Evolutionary conservation across 1,140 invertebrate species (phyloP).

Genomic region (Calliphora vicina): DNA sequence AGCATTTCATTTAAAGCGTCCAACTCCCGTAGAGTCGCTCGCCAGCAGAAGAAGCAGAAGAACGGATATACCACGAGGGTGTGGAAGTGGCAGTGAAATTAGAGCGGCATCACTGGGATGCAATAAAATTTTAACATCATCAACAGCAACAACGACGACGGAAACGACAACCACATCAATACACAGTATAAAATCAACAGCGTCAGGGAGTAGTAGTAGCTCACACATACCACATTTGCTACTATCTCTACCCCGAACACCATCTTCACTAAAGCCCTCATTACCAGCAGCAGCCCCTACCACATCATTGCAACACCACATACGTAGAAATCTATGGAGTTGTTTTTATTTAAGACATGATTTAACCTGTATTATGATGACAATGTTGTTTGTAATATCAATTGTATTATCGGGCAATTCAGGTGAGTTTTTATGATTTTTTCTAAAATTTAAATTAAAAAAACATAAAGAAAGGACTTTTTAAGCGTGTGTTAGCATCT

Average conservation of each 20-base stretch:
- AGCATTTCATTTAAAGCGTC: conserved; percentile 20
- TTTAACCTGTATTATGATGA: conserved; percentile 51
- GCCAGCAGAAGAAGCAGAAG: background rate
- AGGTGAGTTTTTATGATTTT: conserved; percentile 48
- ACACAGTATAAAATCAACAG: conserved; percentile 37
- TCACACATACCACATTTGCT: background rate
- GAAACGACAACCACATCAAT: conserved; percentile 28
- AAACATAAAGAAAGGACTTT: too few species aligned
- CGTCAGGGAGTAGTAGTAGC: background rate
- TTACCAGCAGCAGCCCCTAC: background rate
- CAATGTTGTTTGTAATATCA: conserved; percentile 54
- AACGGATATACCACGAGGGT: background rate
- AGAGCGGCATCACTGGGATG: background rate
- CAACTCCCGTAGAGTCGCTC: conserved; percentile 19
- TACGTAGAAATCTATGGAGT: conserved; percentile 1
- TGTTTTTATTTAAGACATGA: conserved; percentile 2
- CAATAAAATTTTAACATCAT: conserved; percentile 10
- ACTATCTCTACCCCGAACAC: background rate
- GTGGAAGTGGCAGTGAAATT: background rate
- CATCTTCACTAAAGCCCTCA: conserved; percentile 2
- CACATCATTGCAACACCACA: too few species aligned
- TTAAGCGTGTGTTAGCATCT: too few species aligned
- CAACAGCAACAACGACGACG: conserved; percentile 32
- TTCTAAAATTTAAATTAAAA: too few species aligned
- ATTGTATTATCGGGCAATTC: conserved; percentile 56